phyloP scores from a whole-genome alignment of 2,797 vertebrate species.

The Callimico goeldii region DNA sequence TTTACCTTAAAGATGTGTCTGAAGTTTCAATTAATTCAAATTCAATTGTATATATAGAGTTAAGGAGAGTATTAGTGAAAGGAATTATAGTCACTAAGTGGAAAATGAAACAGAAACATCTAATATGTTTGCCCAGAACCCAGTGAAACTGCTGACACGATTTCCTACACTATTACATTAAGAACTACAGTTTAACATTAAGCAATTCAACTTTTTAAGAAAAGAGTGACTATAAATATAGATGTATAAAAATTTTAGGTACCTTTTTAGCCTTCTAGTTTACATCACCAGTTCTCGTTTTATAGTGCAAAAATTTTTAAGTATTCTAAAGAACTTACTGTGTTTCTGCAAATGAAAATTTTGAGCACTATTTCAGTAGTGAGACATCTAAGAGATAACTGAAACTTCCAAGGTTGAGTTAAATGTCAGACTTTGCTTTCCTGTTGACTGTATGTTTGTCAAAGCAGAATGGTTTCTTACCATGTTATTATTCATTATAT shows the following conservation, averaged over 20 bases:
- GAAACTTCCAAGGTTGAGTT: neutral
- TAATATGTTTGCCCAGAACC: neutral
- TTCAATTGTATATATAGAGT: neutral
- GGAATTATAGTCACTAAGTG: neutral
- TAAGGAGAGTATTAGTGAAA: constrained; percentile 44
- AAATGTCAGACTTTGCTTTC: constrained; percentile 8
- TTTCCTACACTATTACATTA: neutral
- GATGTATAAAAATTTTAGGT: constrained; percentile 47
- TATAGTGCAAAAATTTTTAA: neutral
- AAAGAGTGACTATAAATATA: constrained; percentile 27
- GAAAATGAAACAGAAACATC: constrained; percentile 41
- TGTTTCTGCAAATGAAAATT: constrained; percentile 40
- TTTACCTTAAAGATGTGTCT: constrained; percentile 39
- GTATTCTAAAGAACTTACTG: neutral
- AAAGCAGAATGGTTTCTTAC: neutral
- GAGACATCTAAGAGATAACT: neutral
- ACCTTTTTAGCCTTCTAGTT: constrained; percentile 34
- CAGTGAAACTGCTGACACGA: constrained; percentile 22
- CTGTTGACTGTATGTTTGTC: neutral
- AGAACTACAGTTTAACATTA: constrained; percentile 24
- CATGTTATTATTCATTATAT: neutral
- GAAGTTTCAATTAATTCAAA: constrained; percentile 28
- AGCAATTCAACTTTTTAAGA: constrained; percentile 20
- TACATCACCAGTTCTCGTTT: neutral
- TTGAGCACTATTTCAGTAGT: neutral